A percentile compares a stretch with the other conserved stretches of the same genome.
phyloP scores from a whole-genome alignment of 2,797 vertebrate species.

The Microhierax caerulescens region DNA sequence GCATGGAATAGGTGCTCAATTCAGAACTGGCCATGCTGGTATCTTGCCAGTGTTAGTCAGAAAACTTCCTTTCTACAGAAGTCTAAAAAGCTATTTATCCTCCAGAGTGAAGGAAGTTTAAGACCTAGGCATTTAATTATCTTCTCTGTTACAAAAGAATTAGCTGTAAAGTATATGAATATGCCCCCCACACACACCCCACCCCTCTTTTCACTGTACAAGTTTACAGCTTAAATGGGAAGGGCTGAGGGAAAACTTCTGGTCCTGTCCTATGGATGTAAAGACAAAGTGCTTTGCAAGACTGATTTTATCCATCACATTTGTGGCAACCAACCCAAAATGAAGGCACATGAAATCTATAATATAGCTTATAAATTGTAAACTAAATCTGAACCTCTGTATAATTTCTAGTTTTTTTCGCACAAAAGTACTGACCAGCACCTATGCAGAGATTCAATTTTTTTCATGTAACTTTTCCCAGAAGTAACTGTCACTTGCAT shows the following conservation, averaged over 20 bases:
- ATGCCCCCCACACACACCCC: neutral
- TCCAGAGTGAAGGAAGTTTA: neutral
- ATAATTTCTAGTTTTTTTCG: conserved; percentile 22
- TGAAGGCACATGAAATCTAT: conserved; percentile 60
- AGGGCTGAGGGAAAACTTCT: neutral
- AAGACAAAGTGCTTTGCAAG: conserved; percentile 50
- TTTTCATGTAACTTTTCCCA: neutral
- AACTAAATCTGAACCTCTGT: conserved; percentile 35
- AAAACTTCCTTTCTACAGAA: neutral
- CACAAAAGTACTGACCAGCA: conserved; percentile 28
- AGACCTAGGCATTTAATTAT: neutral
- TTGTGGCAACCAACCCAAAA: conserved; percentile 50
- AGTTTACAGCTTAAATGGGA: neutral
- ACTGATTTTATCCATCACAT: neutral
- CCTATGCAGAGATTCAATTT: neutral
- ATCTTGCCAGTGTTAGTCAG: neutral
- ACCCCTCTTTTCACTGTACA: neutral
- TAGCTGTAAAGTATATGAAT: neutral
- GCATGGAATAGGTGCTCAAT: neutral
- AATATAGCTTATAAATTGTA: conserved; percentile 44
- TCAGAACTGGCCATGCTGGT: neutral
- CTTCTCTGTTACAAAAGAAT: conserved; percentile 6
- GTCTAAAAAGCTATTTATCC: neutral
- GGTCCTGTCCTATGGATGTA: neutral
- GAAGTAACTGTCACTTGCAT: neutral